Evolutionary conservation across 2,888 invertebrate genomes (phyloP).

Genomic region (Mesoligia furuncula): DNA sequence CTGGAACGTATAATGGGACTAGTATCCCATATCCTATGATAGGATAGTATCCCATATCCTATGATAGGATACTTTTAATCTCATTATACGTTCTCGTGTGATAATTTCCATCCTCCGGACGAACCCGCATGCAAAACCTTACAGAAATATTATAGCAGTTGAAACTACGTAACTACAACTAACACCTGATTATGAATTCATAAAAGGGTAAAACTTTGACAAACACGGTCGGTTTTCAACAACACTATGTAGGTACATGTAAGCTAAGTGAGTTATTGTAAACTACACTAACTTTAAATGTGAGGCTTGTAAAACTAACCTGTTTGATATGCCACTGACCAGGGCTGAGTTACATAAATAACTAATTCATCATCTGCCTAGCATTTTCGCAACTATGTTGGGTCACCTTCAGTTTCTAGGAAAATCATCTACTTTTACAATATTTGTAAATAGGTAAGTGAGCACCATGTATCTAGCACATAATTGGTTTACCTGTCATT

Average conservation of each 20-base stretch:
- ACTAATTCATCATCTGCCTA: neutral
- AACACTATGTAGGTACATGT: slow-evolving; percentile 3
- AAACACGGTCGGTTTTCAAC: neutral
- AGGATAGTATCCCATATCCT: neutral
- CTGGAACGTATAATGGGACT: neutral
- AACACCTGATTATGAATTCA: slow-evolving; percentile 8
- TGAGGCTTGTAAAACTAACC: neutral
- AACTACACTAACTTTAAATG: slow-evolving; percentile 23
- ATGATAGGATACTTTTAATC: neutral
- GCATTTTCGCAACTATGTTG: too few species aligned
- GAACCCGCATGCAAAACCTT: neutral
- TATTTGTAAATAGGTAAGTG: too few species aligned
- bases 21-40: neutral
- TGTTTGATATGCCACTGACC: slow-evolving; percentile 10
- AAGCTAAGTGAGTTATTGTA: slow-evolving; percentile 18
- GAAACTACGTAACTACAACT: neutral
- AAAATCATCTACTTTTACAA: too few species aligned
- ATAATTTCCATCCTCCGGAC: neutral
- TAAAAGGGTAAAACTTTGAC: slow-evolving; percentile 32
- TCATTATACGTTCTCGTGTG: neutral
- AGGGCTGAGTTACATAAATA: slow-evolving; percentile 4
- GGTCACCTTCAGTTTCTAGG: too few species aligned
- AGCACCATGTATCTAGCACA: too few species aligned
- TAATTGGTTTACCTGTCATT: too few species aligned
- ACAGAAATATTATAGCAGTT: neutral